Base-by-base conservation (phyloP, 1,140 invertebrate species). In the Nylanderia fulva region DNA sequence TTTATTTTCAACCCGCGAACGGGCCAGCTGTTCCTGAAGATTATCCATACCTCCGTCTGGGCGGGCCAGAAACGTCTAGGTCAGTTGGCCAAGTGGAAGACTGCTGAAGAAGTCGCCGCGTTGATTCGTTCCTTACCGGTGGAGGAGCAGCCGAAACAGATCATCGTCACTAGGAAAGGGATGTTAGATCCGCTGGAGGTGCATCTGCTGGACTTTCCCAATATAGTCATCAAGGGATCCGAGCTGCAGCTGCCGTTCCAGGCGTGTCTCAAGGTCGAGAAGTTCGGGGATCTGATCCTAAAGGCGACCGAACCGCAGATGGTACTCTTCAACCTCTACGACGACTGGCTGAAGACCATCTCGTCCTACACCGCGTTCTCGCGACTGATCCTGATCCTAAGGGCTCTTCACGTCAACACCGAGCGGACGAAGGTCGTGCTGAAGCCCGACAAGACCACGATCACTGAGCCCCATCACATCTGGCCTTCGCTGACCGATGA, bases 271-370 rank as follows among this genome's bases (percentile, higher is more conserved):
- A 99, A 99, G 94, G 98, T 99, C 29, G 99, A 99, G 95, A 99
- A 99, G 94, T 99, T 99, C 94, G 99, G 99, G 85, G 99, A 99
- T 95, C 95, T 99, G 0, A 99, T 99, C 93, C 95, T 99, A 11
- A 99, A 99, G 95, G 99, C 99, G 1, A 99, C 99, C 0, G 99
- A 99, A 93, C 99, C 99, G 1, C 99, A 99, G 94, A 99, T 99
- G 99, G 99, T 99, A 8, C 95, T 99, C 0, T 99, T 99, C 95
- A 99, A 99, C 95, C 95, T 99, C 4, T 99, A 99, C 91, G 99
- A 99, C 94, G 99, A 99, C 94, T 99, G 99, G 99, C 95, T 99
- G 7, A 99, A 99, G 93, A 98, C 98, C 0, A 99, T 99, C 86
- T 99, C 98, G 0, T 99, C 98, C 0, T 99, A 99, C 90, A 99